A percentile compares a stretch with the other conserved stretches of the same genome.
These are phyloP conservation scores for Agrotis clavis DNA, from an alignment of 2,888 invertebrate genomes.

Conservation along the genomic window DNA sequence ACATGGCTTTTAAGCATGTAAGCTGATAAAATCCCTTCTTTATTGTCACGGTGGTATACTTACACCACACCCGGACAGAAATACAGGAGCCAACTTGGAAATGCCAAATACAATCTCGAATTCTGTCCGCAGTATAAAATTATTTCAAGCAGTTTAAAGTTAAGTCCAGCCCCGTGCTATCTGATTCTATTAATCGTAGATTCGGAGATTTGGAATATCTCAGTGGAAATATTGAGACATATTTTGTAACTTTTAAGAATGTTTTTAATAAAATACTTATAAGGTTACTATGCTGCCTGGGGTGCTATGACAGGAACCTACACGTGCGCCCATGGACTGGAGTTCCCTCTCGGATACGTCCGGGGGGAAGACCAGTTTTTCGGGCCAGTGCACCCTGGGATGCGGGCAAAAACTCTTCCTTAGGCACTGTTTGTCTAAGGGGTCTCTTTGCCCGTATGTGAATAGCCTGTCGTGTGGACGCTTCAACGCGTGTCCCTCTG, in stretches of 20 bases:
- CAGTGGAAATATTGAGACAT: background rate
- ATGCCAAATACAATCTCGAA: conserved; percentile 60
- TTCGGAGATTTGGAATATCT: conserved; percentile 24
- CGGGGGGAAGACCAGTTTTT: no score
- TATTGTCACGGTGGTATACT: conserved; percentile 20
- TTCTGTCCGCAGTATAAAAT: conserved; percentile 50
- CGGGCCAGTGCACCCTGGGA: no score
- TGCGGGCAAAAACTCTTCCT: no score
- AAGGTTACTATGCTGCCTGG: no score
- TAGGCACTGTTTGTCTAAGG: no score
- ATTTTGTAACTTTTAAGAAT: background rate
- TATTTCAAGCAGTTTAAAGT: conserved; percentile 41
- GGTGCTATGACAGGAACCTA: no score
- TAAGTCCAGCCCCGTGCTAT: conserved; percentile 32
- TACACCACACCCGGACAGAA: conserved; percentile 57
- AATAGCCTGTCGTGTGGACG: no score
- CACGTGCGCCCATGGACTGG: no score
- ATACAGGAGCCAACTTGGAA: conserved; percentile 58
- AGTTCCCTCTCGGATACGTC: no score
- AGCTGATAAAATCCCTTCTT: background rate
- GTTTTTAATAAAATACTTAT: background rate
- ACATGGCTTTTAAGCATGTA: no score
- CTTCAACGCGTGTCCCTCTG: no score
- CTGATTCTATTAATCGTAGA: conserved; percentile 51
- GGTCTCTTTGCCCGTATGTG: no score